Evolutionary conservation across 2,113 vertebrate species (phyloP).

Genomic region (Leptodactylus fuscus): DNA sequence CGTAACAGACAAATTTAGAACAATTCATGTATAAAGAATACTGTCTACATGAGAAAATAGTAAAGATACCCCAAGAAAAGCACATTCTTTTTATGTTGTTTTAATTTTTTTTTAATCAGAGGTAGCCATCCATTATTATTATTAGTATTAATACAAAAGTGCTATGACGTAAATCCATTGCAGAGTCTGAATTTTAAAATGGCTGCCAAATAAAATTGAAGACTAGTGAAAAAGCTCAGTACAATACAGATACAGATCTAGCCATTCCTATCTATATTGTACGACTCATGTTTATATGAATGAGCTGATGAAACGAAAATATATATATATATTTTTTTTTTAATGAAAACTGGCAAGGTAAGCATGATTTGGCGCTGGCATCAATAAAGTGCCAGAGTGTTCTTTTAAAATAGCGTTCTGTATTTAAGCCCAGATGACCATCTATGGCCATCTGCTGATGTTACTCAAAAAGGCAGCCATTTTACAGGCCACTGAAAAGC

Average conservation of each 20-base stretch:
- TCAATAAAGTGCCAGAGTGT: constrained; percentile 61
- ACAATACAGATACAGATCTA: background rate
- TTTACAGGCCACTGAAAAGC: background rate
- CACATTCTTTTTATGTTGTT: constrained; percentile 77
- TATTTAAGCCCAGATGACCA: background rate
- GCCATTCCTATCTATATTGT: background rate
- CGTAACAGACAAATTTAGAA: constrained; percentile 42
- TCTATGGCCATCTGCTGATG: background rate
- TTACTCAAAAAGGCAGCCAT: background rate
- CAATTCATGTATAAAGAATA: constrained; percentile 42
- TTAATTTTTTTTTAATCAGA: constrained; percentile 78
- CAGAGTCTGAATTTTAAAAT: constrained; percentile 74
- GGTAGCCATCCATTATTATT: constrained; percentile 79
- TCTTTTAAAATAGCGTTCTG: constrained; percentile 45
- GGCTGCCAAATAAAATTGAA: constrained; percentile 64
- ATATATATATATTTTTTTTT: background rate
- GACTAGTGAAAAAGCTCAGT: constrained; percentile 52
- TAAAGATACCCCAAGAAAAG: constrained; percentile 71
- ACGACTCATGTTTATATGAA: background rate
- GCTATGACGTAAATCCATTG: constrained; percentile 71
- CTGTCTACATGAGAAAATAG: constrained; percentile 59
- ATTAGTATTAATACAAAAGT: constrained; percentile 70
- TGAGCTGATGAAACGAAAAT: background rate
- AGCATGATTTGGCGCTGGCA: constrained; percentile 4
- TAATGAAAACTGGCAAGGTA: background rate